phyloP scores from a whole-genome alignment of 2,888 invertebrate genomes.

The Lissonota sp. region DNA sequence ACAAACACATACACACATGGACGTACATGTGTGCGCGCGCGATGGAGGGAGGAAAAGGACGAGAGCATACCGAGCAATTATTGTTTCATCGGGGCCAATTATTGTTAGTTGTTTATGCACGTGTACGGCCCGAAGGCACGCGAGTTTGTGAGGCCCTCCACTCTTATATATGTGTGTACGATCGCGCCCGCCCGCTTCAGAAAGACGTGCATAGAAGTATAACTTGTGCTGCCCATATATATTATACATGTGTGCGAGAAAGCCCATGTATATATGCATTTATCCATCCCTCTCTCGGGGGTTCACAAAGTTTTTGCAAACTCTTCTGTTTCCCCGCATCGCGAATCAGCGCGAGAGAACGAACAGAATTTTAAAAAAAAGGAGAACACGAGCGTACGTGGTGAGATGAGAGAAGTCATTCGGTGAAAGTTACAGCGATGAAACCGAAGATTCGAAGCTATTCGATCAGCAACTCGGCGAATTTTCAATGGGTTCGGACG shows the following conservation, averaged over 20 bases:
- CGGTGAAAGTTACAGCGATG: neutral
- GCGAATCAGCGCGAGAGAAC: constrained; percentile 2
- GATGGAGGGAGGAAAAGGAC: constrained; percentile 26
- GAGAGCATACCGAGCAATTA: constrained; percentile 64
- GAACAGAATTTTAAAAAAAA: constrained; percentile 56
- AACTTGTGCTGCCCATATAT: neutral
- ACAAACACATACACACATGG: neutral
- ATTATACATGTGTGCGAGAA: neutral
- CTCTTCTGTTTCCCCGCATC: constrained; percentile 27
- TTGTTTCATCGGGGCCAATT: constrained; percentile 66
- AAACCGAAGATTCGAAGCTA: constrained; percentile 48
- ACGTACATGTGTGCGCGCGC: constrained; percentile 6
- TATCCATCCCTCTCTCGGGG: neutral
- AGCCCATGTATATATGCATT: neutral
- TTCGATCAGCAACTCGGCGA: constrained; percentile 54
- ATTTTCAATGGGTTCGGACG: constrained; percentile 59
- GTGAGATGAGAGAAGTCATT: neutral
- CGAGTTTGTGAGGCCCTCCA: constrained; percentile 42
- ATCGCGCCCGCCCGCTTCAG: constrained; percentile 13
- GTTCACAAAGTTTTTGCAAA: constrained; percentile 37
- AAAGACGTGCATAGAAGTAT: constrained; percentile 22
- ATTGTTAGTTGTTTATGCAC: constrained; percentile 66
- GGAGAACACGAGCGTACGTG: neutral
- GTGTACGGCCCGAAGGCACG: constrained; percentile 56
- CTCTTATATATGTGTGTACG: neutral